Evolutionary conservation across 2,113 vertebrate species (phyloP), one percentile per base, ranked within the genome.

Genomic region (Chelonoidis abingdonii): DNA sequence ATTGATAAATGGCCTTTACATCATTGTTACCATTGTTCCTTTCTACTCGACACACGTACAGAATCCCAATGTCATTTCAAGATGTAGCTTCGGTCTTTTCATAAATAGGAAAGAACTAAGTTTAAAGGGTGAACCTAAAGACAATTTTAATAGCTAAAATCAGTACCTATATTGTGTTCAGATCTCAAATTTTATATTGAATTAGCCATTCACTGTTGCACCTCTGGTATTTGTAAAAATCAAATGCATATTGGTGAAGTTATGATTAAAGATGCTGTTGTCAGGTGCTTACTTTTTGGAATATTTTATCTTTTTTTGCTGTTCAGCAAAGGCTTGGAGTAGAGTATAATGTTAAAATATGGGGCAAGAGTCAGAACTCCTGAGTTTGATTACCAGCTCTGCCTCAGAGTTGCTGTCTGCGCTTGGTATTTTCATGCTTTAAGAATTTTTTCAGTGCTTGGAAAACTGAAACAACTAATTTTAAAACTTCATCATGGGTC

Each of bases 361-460:
- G 21, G 80, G 78, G 2, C 49, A 53, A n/a, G 35, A 69, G 35
- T 69, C 17, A 19, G 4, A 14, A 27, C 14, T 62, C 31, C 12
- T 22, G 89, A 84, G 53, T 69, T 89, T 21, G 0, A 0, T 80
- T 38, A 44, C 44, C 41, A 49, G 19, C 80, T 56, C 72, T 80
- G 53, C 49, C 41, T 72, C 29, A 52, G 38, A 50, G 84, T 57
- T 59, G 9, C 16, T 80, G 79, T 80, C n/a, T 65, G 27, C 0
- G 3, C 3, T 3, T 44, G 31, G 78, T 94, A 93, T 87, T 97
- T 96, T 98, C 96, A 96, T 97, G 94, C 95, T 96, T 96, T 38
- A 97, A 97, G 92, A 96, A n/a, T n/a, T 96, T 96, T 96, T 80
- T 89, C 8, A 1, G 88, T 84, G 79, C 90, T 95, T 92, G 96